phyloP scores from a whole-genome alignment of 1,140 invertebrate genomes.

The Cephus cinctus region DNA sequence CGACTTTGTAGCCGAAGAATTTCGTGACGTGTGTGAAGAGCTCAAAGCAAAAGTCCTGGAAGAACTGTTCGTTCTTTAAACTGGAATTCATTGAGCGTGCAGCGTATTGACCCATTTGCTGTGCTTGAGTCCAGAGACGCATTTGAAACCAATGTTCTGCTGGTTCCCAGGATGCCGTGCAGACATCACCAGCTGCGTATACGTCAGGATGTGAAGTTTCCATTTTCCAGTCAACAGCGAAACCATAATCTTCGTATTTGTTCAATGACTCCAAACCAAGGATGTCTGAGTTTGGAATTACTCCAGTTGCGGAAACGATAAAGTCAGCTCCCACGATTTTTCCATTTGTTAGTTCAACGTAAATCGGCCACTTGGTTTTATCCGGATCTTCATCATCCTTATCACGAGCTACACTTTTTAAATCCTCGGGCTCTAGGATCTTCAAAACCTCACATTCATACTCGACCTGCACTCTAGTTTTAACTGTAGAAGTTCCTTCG shows the following conservation, averaged over 20 bases:
- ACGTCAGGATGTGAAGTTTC: constrained; percentile 76
- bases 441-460: constrained; percentile 72
- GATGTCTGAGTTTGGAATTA: constrained; percentile 69
- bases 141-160: constrained; percentile 94
- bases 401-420: constrained; percentile 48
- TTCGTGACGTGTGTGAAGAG: constrained; percentile 94
- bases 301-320: constrained; percentile 94
- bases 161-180: constrained; percentile 73
- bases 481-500: constrained; percentile 54
- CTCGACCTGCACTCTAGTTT: constrained; percentile 57
- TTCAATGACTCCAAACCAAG: constrained; percentile 59
- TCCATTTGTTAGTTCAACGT: constrained; percentile 74
- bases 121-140: constrained; percentile 95
- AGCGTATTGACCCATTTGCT: constrained; percentile 95
- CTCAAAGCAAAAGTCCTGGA: constrained; percentile 95
- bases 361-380: constrained; percentile 73
- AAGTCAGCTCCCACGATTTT: constrained; percentile 83
- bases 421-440: constrained; percentile 66
- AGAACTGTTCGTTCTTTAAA: constrained; percentile 62
- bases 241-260: constrained; percentile 69
- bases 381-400: constrained; percentile 34
- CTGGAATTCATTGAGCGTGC: constrained; percentile 84
- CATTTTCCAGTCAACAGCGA: constrained; percentile 85
- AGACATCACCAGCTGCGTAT: constrained; percentile 95
- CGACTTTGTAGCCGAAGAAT: constrained; percentile 93